Evolutionary conservation across 64 coral and sea anemone genomes (phyloP).

Genomic region (Montipora capricornis): DNA sequence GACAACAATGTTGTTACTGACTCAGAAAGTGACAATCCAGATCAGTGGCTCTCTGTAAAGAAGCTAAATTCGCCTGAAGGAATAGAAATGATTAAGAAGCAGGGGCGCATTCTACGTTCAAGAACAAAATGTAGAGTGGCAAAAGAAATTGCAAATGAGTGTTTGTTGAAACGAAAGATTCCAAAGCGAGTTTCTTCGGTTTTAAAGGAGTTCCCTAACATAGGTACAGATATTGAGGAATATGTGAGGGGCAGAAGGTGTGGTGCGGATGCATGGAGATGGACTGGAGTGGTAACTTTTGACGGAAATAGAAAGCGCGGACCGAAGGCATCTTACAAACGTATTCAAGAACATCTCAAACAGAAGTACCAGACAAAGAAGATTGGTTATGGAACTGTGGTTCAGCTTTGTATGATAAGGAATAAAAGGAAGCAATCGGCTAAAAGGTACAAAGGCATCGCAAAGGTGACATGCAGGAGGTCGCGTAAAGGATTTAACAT

Average conservation of each 20-base stretch:
- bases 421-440: too few species aligned
- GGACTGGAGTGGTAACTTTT: neutral
- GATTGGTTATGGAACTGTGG: too few species aligned
- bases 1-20: constrained; percentile 29
- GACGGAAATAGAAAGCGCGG: too few species aligned
- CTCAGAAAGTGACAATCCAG: constrained; percentile 58
- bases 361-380: too few species aligned
- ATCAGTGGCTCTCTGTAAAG: neutral
- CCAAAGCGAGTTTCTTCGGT: constrained; percentile 38
- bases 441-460: too few species aligned
- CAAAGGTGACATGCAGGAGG: too few species aligned
- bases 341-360: too few species aligned
- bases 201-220: too few species aligned
- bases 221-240: too few species aligned
- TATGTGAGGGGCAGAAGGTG: constrained; percentile 50
- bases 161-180: constrained; percentile 62
- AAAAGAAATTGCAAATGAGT: constrained; percentile 30
- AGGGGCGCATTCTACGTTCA: neutral
- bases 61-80: constrained; percentile 32
- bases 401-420: too few species aligned
- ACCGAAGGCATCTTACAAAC: too few species aligned
- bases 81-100: constrained; percentile 51
- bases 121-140: constrained; percentile 37
- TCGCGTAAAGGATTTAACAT: too few species aligned
- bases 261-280: constrained; percentile 41